Evolutionary conservation across 2,113 vertebrate genomes (phyloP).

Genomic region (Monopterus albus): DNA sequence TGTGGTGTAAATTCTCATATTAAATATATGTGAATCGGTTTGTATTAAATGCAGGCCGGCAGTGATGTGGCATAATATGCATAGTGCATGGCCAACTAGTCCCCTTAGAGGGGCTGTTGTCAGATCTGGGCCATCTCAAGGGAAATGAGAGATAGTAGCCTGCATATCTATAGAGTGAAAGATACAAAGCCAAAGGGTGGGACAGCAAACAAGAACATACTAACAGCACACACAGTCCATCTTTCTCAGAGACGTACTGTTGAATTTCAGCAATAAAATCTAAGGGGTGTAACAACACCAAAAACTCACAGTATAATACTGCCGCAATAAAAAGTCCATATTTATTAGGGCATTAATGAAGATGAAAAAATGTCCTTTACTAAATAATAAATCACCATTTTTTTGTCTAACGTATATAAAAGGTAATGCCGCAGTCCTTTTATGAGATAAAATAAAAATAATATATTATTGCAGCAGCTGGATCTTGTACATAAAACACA

Average conservation of each 20-base stretch:
- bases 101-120: conserved; percentile 76
- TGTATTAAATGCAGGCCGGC: not conserved
- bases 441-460: too few relatives aligned
- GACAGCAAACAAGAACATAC: conserved; percentile 1
- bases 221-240: not conserved
- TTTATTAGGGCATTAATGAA: too few relatives aligned
- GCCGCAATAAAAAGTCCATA: too few relatives aligned
- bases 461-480: too few relatives aligned
- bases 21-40: not conserved
- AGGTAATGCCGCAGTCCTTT: too few relatives aligned
- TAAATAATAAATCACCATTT: too few relatives aligned
- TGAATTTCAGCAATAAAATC: conserved; percentile 7
- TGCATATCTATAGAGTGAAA: conserved; percentile 49
- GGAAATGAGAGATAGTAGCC: conserved; percentile 55
- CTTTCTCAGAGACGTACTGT: not conserved
- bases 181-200: conserved; percentile 1
- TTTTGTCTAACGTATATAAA: too few relatives aligned
- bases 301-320: too few relatives aligned
- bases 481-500: too few relatives aligned
- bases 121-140: conserved; percentile 70
- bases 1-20: not conserved
- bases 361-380: too few relatives aligned
- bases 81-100: not conserved
- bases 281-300: not conserved
- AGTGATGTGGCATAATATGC: conserved; percentile 8